Evolutionary conservation across 53 echinoderm and acorn worm genomes (phyloP).

Genomic region (Pentamera pediparva): DNA sequence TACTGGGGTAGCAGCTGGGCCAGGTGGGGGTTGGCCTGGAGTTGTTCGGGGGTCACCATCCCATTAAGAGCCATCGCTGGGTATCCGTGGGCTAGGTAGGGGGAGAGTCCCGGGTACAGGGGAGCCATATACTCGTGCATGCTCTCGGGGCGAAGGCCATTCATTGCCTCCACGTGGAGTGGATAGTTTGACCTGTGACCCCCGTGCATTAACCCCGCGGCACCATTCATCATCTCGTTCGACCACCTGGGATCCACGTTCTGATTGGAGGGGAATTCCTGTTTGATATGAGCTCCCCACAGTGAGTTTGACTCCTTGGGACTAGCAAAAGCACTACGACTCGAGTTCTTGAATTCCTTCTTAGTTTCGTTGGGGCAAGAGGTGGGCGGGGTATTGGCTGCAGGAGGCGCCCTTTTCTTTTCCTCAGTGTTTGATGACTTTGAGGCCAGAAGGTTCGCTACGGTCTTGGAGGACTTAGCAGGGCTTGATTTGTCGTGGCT

Average conservation of each 20-base stretch:
- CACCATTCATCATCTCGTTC: constrained; percentile 4
- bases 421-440: constrained; percentile 31
- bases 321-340: constrained; percentile 22
- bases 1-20: constrained; percentile 3
- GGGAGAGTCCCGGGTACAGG: neutral
- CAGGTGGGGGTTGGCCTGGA: constrained; percentile 16
- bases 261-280: neutral
- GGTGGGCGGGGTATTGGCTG: constrained; percentile 11
- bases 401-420: constrained; percentile 30
- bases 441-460: constrained; percentile 34
- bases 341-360: constrained; percentile 20
- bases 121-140: constrained; percentile 24
- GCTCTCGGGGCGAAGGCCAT: neutral
- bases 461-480: constrained; percentile 35
- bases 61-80: constrained; percentile 18
- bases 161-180: constrained; percentile 1
- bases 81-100: constrained; percentile 13
- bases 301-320: constrained; percentile 14
- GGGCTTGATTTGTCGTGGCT: constrained; percentile 61
- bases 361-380: constrained; percentile 3
- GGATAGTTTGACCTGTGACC: neutral
- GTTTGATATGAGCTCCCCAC: neutral
- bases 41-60: constrained; percentile 19
- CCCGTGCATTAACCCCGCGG: neutral
- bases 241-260: constrained; percentile 9